Base-by-base conservation (phyloP, 2,113 vertebrate species). In the Ageneiosus marmoratus region DNA sequence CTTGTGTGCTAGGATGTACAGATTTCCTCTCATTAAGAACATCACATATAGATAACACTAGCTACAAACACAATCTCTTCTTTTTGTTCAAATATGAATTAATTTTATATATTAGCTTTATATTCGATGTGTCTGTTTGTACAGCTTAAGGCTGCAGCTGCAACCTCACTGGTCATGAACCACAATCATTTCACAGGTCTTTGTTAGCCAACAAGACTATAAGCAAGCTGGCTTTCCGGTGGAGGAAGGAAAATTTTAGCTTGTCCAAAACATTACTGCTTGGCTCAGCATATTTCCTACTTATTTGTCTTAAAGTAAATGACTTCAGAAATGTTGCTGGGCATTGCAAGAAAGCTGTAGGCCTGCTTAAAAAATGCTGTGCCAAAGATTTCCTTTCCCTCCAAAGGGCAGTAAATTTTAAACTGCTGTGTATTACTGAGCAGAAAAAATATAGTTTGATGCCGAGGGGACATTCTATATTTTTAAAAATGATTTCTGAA, bases 231-330 rank as follows among this genome's bases (percentile, higher is more conserved):
- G 16, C 7, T 67, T 67, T 37, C 63, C 63, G 22, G 9, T 22
- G 65, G 20, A 67, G 34, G 20, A 41, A 67, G 65, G 34, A 67
- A 41, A 69, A 41, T 22, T 20, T 41, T 11, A 7, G 9, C 65
- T 34, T 69, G 18, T 69, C 65, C 34, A 41, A 69, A 69, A 69
- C 34, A 41, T 69, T 69, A 41, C 1, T 69, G 65, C 65, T 69
- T 69, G 20, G 65, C 65, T 69, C 65, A 69, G 65, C 65, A 69
- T 16, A 69, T 69, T 37, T 69, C 20, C 34, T 41, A 12, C 65
- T 69, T 69, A 63, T 63, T 63, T 32, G 34, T 69, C 18, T 41
- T 34, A 22, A 67, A 41, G 34, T 22, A 69, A 69, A 22, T 24
- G 34, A 41, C 60, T 63, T 32, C 60, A 63, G 27, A 32, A 63